Base-by-base conservation (phyloP, 1,140 invertebrate genomes). In the Rhopalosiphum padi region DNA sequence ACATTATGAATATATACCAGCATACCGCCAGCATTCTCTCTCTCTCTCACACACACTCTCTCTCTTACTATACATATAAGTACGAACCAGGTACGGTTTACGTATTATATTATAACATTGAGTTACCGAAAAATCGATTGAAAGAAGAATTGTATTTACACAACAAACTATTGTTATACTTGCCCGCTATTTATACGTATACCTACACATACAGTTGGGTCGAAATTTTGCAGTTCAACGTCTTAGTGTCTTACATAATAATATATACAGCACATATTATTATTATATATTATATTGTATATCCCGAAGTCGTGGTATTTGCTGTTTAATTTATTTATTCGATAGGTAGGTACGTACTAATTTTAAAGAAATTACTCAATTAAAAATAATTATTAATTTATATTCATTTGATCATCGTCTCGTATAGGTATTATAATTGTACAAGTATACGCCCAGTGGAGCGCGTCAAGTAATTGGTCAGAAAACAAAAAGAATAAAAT, bases 381-480 rank as follows among this genome's bases (percentile, higher is more conserved):
- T 88, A 88, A 88, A 88, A 88, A 88, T 88, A 88, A 88, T 88
- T 51, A 88, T 51, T 88, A 30, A 88, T 88, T 88, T 88, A 51
- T 88, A 88, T 88, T 37, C 87, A 51, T 51, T 18, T 48, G 46
- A 88, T 86, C 22, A 22, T 86, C 23, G 9, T 21, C 6, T 83
- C 37, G 18, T 83, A 43, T 8, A 85, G 2, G 25, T n/a, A 41
- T 41, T 41, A 41, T 41, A 41, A 41, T 41, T 41, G 41, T 41
- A 46, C 46, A 9, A 5, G 43, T 87, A 7, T 48, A 48, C 23
- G 37, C 15, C 23, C 25, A 18, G 85, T 48, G 6, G 85, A 46
- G 85, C 43, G 43, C 41, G 25, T 5, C 2, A 30, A 48, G 30
- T 87, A 48, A 87, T 85, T 85, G 37, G 35, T 41, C 37, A 21